Conservation (phyloP, 2,113 vertebrate species). For the Equus przewalskii region DNA sequence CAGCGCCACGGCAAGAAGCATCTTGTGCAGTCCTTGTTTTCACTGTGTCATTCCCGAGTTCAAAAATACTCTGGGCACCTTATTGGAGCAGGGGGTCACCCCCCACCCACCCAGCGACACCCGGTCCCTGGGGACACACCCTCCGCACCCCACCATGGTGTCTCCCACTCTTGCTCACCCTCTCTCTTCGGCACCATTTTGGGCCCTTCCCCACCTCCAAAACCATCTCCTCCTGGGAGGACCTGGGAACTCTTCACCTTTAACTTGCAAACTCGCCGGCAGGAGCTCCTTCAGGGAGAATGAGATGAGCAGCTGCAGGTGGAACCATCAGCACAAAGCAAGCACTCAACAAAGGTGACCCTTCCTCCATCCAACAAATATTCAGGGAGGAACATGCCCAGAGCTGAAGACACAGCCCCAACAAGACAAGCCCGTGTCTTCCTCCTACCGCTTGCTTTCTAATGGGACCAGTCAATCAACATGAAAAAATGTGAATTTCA, state of each 20-base stretch:
- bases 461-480: background rate
- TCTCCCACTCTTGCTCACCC: background rate
- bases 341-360: background rate
- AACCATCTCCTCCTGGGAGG: background rate
- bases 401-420: too few species aligned
- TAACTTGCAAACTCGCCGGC: background rate
- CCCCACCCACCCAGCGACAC: background rate
- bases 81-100: background rate
- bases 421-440: background rate
- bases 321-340: background rate
- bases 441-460: background rate
- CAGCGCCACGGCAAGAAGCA: constrained; percentile 56
- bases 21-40: constrained; percentile 67
- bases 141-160: background rate
- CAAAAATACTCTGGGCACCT: constrained; percentile 20
- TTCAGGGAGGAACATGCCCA: background rate
- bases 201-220: background rate
- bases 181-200: background rate
- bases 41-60: background rate
- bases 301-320: background rate
- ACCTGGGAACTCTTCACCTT: background rate
- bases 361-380: background rate
- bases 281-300: background rate
- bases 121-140: background rate
- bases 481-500: background rate